Evolutionary conservation across 92 coral and sea anemone genomes (phyloP).

Genomic region (Parazoanthus darwini): DNA sequence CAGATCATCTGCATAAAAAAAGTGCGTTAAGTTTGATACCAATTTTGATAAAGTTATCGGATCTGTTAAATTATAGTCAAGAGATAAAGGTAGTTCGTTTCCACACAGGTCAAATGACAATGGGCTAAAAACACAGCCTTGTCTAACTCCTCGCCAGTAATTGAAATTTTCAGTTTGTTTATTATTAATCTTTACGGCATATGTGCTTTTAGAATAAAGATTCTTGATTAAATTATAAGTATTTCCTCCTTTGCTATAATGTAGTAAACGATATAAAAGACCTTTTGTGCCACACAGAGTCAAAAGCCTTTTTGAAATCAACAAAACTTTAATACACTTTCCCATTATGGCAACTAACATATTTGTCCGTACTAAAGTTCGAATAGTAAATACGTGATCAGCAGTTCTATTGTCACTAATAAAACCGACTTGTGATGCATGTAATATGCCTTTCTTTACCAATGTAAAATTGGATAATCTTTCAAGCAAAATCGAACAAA

Average conservation of each 20-base stretch:
- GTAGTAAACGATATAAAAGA: too few species aligned
- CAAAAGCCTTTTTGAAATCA: too few species aligned
- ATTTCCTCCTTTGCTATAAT: too few species aligned
- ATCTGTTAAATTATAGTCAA: slow-evolving; percentile 6
- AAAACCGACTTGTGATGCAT: slow-evolving; percentile 33
- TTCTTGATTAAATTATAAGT: too few species aligned
- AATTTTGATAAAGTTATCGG: slow-evolving; percentile 33
- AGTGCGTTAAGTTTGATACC: not conserved
- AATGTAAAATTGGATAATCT: not conserved
- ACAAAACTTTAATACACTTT: not conserved
- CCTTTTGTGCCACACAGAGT: too few species aligned
- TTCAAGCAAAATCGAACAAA: not conserved
- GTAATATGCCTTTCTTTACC: not conserved
- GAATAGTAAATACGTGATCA: not conserved
- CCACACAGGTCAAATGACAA: slow-evolving; percentile 42
- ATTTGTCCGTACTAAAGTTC: not conserved
- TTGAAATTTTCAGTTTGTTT: slow-evolving; percentile 30
- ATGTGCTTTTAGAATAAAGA: too few species aligned
- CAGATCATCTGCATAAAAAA: slow-evolving; percentile 1
- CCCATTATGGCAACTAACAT: not conserved
- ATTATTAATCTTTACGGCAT: not conserved
- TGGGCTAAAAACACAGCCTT: slow-evolving; percentile 53
- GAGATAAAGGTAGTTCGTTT: slow-evolving; percentile 32
- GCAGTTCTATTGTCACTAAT: slow-evolving; percentile 4
- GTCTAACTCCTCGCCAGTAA: slow-evolving; percentile 50